Percentiles rank a stretch among this genome's conserved stretches.
These are phyloP conservation scores for Neoniphon sammara DNA, from an alignment of 2,797 vertebrate species.

Conservation along the genomic window DNA sequence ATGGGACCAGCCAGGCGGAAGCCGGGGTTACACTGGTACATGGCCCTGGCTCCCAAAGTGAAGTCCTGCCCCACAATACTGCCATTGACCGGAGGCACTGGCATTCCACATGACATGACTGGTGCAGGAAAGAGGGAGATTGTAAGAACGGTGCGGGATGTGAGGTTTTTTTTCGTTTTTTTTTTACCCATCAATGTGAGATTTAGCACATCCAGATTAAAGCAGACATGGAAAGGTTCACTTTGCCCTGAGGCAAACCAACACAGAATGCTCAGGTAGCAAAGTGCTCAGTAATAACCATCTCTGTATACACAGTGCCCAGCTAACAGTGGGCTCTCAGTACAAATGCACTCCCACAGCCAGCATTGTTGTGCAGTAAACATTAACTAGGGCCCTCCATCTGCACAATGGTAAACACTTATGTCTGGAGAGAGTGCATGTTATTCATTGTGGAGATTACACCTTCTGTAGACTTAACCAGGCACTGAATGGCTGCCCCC, in stretches of 20 bases:
- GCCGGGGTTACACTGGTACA: slow-evolving; percentile 92
- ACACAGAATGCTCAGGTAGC: slow-evolving; percentile 9
- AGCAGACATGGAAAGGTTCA: not conserved
- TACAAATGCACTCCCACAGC: slow-evolving; percentile 50
- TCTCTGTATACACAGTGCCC: slow-evolving; percentile 46
- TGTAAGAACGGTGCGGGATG: too few relatives aligned
- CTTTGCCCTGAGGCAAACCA: not conserved
- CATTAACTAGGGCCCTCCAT: slow-evolving; percentile 58
- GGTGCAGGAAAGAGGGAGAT: slow-evolving; percentile 9
- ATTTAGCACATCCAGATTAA: not conserved
- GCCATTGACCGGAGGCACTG: slow-evolving; percentile 90
- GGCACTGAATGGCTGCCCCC: slow-evolving; percentile 41
- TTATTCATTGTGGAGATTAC: slow-evolving; percentile 67
- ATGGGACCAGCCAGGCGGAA: slow-evolving; percentile 86
- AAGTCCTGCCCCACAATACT: slow-evolving; percentile 93
- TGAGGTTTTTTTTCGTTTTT: too few relatives aligned
- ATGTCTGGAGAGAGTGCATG: slow-evolving; percentile 53
- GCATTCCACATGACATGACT: slow-evolving; percentile 97
- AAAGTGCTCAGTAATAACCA: slow-evolving; percentile 39
- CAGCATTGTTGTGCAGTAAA: slow-evolving; percentile 62
- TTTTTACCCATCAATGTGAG: not conserved
- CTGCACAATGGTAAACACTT: slow-evolving; percentile 67
- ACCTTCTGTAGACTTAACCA: slow-evolving; percentile 62
- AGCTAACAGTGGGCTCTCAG: slow-evolving; percentile 39
- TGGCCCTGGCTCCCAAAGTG: slow-evolving; percentile 89